Evolutionary conservation across 2,888 invertebrate genomes (phyloP).

Genomic region (Pollenia angustigena): DNA sequence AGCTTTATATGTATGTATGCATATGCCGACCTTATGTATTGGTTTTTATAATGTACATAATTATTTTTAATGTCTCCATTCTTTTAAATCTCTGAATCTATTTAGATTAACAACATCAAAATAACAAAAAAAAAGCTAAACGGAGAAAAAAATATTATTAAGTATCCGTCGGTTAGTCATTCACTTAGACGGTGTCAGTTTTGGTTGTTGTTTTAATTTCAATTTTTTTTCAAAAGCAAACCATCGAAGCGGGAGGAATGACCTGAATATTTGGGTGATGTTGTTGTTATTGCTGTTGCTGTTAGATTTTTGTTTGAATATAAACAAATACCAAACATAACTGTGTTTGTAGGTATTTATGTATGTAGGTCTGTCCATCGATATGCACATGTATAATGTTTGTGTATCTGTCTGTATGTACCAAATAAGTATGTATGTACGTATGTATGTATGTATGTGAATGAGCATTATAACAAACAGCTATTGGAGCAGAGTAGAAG

Average conservation of each 20-base stretch:
- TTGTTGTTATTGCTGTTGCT: constrained; percentile 52
- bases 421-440: not conserved
- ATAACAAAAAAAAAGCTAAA: constrained; percentile 29
- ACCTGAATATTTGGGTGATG: constrained; percentile 74
- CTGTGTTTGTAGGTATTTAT: constrained; percentile 24
- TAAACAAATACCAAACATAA: constrained; percentile 61
- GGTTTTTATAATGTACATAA: not conserved
- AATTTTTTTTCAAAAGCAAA: constrained; percentile 59
- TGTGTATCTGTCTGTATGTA: not conserved
- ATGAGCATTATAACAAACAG: too few relatives aligned
- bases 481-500: not conserved
- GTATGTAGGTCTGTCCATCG: not conserved
- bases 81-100: constrained; percentile 56
- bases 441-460: constrained; percentile 4
- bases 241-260: constrained; percentile 76
- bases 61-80: not conserved
- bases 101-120: constrained; percentile 42
- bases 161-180: constrained; percentile 63
- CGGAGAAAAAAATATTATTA: constrained; percentile 60
- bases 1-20: not conserved
- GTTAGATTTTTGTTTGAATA: constrained; percentile 49
- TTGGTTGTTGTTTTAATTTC: constrained; percentile 61
- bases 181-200: constrained; percentile 56
- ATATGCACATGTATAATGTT: not conserved
- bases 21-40: too few relatives aligned